A percentile compares a stretch with the other conserved stretches of the same genome.
Conservation (phyloP, 2,797 vertebrate genomes). For the Pipistrellus kuhlii region DNA sequence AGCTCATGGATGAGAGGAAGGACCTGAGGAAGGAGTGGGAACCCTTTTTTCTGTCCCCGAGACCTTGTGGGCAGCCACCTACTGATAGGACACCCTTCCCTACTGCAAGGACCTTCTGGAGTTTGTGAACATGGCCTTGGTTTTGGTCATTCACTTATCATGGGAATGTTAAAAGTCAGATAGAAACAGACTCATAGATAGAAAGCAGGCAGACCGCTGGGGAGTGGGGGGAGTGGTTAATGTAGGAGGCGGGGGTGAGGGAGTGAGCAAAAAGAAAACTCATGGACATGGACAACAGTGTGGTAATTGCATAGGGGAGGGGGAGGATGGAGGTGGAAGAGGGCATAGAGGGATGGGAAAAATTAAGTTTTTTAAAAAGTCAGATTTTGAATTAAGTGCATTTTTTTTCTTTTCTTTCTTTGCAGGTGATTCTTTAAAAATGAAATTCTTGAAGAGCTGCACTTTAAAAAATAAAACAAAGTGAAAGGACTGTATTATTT, state of each 20-base stretch:
- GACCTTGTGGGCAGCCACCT: not conserved
- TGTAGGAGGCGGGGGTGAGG: no score
- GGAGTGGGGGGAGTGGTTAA: no score
- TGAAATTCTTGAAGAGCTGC: slow-evolving; percentile 28
- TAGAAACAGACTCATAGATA: not conserved
- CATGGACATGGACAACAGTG: no score
- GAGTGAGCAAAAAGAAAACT: no score
- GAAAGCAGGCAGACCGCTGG: no score
- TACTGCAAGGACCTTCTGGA: not conserved
- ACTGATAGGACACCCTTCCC: not conserved
- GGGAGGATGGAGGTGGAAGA: no score
- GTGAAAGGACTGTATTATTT: not conserved
- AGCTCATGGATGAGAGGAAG: not conserved
- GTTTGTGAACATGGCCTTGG: not conserved
- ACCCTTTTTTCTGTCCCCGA: not conserved
- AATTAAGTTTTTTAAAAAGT: not conserved
- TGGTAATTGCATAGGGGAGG: no score
- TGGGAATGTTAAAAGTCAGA: not conserved
- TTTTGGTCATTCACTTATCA: not conserved
- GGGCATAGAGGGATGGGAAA: no score
- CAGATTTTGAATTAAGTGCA: slow-evolving; percentile 34
- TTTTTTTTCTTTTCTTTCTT: not conserved
- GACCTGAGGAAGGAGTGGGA: not conserved
- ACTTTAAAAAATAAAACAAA: not conserved
- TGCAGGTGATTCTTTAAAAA: slow-evolving; percentile 41